Evolutionary conservation across 2,113 vertebrate species (phyloP), one percentile per base, ranked within the genome.

Genomic region (Protobothrops mucrosquamatus): DNA sequence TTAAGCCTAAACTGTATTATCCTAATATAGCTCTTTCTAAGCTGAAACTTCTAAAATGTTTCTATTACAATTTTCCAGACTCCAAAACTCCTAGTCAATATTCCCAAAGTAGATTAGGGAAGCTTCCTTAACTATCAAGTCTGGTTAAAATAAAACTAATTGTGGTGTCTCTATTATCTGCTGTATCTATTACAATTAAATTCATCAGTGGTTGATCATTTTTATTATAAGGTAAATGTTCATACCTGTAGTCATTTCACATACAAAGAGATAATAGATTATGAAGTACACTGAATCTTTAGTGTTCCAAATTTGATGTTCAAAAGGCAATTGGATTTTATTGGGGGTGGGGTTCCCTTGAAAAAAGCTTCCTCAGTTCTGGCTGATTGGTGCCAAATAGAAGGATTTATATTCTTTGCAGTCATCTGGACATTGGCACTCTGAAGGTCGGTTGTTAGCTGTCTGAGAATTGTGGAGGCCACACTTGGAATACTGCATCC

Each of bases 1-100:
- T 96, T 95, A 61, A 93, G 95, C 74, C 34, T 22, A 43, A 81
- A 81, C 20, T 43, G 3, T 22, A 43, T 81, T 43, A 39, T 43
- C 74, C 18, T 81, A 43, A 81, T 18, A 43, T 81, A 81, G 7
- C 20, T 81, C 34, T 81, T 43, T 81, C 34, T 22, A 81, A 81
- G 7, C 34, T 43, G 34, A 81, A 81, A 43, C 34, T 43, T 43
- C 39, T 81, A 20, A 81, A 6, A 81, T 39, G 34, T 81, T 81
- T 81, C 2, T 1, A 81, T 23, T 81, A 81, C 20, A 39, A 10
- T 81, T 81, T 81, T 81, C 74, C 74, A 81, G 34, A 43, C 18
- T 43, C 34, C 34, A 81, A 43, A 81, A 81, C 22, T 43, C 34
- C 34, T 18, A 39, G 34, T 81, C 34, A 9, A 81, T 81, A 22